Base-by-base conservation (phyloP, 2,888 invertebrate species). In the Dolichopus griseipennis region DNA sequence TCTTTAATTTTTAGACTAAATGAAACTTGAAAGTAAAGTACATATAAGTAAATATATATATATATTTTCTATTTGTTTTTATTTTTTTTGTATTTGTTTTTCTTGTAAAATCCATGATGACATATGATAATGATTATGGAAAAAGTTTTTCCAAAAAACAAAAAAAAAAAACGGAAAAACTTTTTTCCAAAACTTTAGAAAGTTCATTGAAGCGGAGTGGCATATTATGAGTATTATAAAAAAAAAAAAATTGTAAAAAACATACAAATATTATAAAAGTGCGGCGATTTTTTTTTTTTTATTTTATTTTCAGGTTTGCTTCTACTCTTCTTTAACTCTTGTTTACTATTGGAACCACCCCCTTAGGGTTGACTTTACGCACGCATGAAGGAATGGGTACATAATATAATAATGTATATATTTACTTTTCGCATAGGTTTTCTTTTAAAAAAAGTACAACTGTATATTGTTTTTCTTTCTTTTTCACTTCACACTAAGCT, bases 111-210 rank as follows among this genome's bases (percentile, higher is more conserved):
- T 52, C 52, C n/a, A 52, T 52, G 52, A 52, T 52, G 52, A 52
- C 52, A 52, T 52, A 52, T 52, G 52, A 52, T 52, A 52, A 52
- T 52, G 52, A 52, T 52, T 52, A 52, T 52, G n/a, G 18, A 52
- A 52, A 52, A 52, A 52, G 52, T 52, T 52, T 27, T 52, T 52
- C 2, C 18, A 52, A 41, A 41, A 41, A 52, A 52, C 52, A 52
- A 52, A 52, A 52, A 41, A 15, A n/a, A 52, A n/a, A 52, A n/a
- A n/a, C n/a, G n/a, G n/a, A n/a, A 15, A 12, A 52, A 52, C n/a
- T n/a, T n/a, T n/a, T 18, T 52, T 52, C 52, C 52, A 52, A n/a
- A n/a, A 18, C n/a, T 52, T 52, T 52, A 15, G 6, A 18, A 52
- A 52, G n/a, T 52, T 52, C 52, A 52, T 52, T 52, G 52, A 52